phyloP scores from a whole-genome alignment of 2,888 invertebrate genomes.

The Melinaea marsaeus region DNA sequence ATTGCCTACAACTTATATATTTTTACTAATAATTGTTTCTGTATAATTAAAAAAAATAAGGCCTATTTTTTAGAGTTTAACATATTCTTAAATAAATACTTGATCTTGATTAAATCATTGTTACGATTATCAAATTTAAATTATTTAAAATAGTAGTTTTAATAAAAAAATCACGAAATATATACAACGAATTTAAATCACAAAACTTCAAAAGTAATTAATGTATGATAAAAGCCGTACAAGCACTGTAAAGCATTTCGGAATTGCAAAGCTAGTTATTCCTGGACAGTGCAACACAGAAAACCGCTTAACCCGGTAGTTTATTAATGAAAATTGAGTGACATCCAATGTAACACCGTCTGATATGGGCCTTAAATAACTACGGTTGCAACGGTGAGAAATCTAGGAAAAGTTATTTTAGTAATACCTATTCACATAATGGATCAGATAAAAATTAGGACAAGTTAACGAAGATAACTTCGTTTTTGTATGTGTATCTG shows the following conservation, averaged over 20 bases:
- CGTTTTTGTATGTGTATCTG: neutral
- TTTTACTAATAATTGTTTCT: too few species aligned
- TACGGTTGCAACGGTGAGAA: constrained; percentile 41
- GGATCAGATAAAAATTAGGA: neutral
- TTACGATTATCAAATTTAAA: neutral
- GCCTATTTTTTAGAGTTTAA: too few species aligned
- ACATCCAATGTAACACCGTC: constrained; percentile 60
- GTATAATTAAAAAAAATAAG: too few species aligned
- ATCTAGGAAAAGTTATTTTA: constrained; percentile 70
- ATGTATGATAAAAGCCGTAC: constrained; percentile 1
- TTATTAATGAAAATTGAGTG: constrained; percentile 77
- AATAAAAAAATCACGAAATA: neutral
- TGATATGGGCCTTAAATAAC: constrained; percentile 56
- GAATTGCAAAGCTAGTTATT: constrained; percentile 47
- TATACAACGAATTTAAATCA: neutral
- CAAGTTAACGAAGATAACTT: neutral
- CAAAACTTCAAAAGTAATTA: constrained; percentile 1
- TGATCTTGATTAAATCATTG: neutral
- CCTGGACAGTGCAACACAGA: constrained; percentile 62
- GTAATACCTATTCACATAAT: constrained; percentile 22
- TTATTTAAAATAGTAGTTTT: neutral
- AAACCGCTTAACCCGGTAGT: constrained; percentile 72
- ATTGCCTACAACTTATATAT: too few species aligned
- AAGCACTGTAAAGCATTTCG: constrained; percentile 7
- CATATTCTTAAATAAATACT: too few species aligned